These are phyloP conservation scores for Epinephelus malabaricus DNA, from an alignment of 2,797 vertebrate genomes.

Conservation along the genomic window DNA sequence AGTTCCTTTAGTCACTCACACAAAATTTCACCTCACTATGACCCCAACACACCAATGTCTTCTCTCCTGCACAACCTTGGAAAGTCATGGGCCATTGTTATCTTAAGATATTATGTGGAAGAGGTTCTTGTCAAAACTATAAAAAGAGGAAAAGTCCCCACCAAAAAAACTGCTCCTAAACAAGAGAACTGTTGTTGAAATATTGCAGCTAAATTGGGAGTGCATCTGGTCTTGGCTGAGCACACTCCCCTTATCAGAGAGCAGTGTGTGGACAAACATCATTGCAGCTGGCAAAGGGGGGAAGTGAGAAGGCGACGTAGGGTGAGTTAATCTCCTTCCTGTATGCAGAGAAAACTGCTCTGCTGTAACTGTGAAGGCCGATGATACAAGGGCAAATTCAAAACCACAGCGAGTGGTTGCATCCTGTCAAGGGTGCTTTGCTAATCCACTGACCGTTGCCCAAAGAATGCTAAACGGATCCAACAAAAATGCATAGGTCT, in stretches of 20 bases:
- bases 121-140: slow-evolving; percentile 17
- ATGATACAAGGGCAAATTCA: slow-evolving; percentile 10
- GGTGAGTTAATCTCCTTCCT: slow-evolving; percentile 78
- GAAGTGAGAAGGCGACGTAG: slow-evolving; percentile 70
- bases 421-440: neutral
- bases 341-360: slow-evolving; percentile 54
- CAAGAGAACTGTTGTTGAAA: slow-evolving; percentile 27
- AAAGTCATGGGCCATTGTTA: neutral
- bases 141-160: slow-evolving; percentile 10
- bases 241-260: slow-evolving; percentile 52
- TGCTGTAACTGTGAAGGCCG: neutral
- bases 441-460: slow-evolving; percentile 3
- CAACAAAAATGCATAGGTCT: slow-evolving; percentile 30
- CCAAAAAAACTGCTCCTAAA: slow-evolving; percentile 7
- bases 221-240: slow-evolving; percentile 37
- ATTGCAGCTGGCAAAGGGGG: slow-evolving; percentile 70
- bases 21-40: slow-evolving; percentile 13
- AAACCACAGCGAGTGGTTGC: neutral
- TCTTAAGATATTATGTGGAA: slow-evolving; percentile 7
- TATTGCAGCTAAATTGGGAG: slow-evolving; percentile 41
- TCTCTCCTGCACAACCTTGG: neutral
- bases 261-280: slow-evolving; percentile 49
- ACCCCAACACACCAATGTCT: neutral
- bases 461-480: slow-evolving; percentile 25
- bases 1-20: neutral